phyloP scores from a whole-genome alignment of 2,888 invertebrate genomes.

The Amblyjoppa proteus region DNA sequence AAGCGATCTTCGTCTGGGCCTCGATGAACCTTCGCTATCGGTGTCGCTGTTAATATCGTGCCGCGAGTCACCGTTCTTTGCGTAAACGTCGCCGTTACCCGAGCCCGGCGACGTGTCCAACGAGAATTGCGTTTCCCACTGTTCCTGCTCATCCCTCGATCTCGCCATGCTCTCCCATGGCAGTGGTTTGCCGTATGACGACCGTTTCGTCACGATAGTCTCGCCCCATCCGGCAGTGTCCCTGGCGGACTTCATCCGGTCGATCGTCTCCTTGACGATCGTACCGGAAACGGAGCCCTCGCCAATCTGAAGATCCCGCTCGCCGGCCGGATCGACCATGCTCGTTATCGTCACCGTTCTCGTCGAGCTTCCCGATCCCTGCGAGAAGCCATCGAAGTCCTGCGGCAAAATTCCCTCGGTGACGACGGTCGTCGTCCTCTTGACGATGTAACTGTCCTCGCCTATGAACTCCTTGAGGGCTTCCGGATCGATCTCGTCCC shows the following conservation, averaged over 20 bases:
- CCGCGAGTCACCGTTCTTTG: conserved; percentile 79
- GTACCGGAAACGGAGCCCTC: conserved; percentile 59
- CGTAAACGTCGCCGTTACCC: conserved; percentile 79
- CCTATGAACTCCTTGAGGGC: conserved; percentile 66
- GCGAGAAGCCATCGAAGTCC: conserved; percentile 54
- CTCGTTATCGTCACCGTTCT: conserved; percentile 60
- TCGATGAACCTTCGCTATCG: conserved; percentile 82
- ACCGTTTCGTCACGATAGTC: conserved; percentile 69
- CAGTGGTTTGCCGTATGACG: conserved; percentile 73
- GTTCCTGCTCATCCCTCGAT: conserved; percentile 73
- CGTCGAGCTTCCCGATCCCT: conserved; percentile 52
- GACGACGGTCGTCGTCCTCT: conserved; percentile 60
- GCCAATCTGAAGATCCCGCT: conserved; percentile 63
- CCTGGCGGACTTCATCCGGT: conserved; percentile 62
- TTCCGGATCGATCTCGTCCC: conserved; percentile 66
- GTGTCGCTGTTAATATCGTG: conserved; percentile 82
- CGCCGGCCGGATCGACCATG: conserved; percentile 50
- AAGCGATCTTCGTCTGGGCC: conserved; percentile 79
- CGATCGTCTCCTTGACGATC: conserved; percentile 67
- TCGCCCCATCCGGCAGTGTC: conserved; percentile 62
- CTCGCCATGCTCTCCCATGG: conserved; percentile 75
- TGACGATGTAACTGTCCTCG: conserved; percentile 59
- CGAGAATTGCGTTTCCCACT: conserved; percentile 82
- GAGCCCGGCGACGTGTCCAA: conserved; percentile 82
- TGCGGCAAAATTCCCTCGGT: conserved; percentile 60